phyloP scores from a whole-genome alignment of 2,888 invertebrate species.

The Ommatoiulus sabulosus region DNA sequence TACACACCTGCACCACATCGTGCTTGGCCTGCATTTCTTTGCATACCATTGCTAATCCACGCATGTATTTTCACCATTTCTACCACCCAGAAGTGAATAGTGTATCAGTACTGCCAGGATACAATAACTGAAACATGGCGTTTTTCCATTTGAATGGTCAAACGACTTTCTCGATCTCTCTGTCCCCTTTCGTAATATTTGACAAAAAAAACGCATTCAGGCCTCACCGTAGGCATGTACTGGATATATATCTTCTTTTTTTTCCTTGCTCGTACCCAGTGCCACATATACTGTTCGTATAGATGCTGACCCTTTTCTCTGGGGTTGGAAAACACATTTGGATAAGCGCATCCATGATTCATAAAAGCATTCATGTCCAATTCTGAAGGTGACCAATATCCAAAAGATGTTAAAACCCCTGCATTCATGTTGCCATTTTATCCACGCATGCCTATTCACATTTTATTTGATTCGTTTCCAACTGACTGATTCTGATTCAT shows the following conservation, averaged over 20 bases:
- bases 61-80: no score
- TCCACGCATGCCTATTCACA: constrained; percentile 11
- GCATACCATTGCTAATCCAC: no score
- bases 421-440: constrained; percentile 41
- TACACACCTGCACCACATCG: no score
- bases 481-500: constrained; percentile 49
- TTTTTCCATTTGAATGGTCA: constrained; percentile 33
- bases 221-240: background rate
- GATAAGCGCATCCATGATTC: constrained; percentile 47
- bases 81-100: no score
- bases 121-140: constrained; percentile 11
- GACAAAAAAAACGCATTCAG: constrained; percentile 2
- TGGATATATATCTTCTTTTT: background rate
- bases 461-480: constrained; percentile 37
- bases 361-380: constrained; percentile 27
- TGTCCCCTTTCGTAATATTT: constrained; percentile 34
- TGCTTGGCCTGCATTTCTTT: no score
- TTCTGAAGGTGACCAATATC: constrained; percentile 45
- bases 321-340: constrained; percentile 42
- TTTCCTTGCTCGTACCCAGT: background rate
- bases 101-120: background rate
- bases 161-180: constrained; percentile 13
- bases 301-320: constrained; percentile 13
- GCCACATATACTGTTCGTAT: background rate
- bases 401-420: constrained; percentile 28